Base-by-base conservation (phyloP, 2,888 invertebrate species). In the Slavum lentiscoides region DNA sequence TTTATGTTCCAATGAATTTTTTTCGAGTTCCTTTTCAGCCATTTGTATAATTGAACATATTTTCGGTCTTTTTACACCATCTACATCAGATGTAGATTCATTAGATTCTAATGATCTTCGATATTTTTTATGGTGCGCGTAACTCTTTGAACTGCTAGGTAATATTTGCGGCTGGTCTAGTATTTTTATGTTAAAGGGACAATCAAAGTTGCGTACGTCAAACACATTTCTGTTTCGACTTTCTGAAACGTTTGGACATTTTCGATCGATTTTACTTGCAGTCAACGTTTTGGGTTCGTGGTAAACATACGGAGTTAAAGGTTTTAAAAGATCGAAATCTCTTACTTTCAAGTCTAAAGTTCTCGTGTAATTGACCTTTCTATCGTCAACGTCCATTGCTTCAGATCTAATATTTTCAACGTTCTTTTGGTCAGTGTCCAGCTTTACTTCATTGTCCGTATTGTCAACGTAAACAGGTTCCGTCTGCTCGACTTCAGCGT, bases 301-400 rank as follows among this genome's bases (percentile, higher is more conserved):
- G 13, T 23, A 9, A 21, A 23, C 11, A 53, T 49, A 49, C 1
- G 13, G 3, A 13, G 17, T 8, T 19, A 69, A 9, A 15, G 74
- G 74, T 53, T 74, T 74, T n/a, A 64, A 64, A 37, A 64, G 53
- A 30, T 74, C 30, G 30, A 74, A 2, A 15, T 74, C n/a, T 5
- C 13, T 62, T 30, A n/a, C 15, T 64, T 64, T 72, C 17, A 19
- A 4, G 23, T 11, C 43, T 1, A 11, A 2, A 23, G 23, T n/a
- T 64, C 5, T 74, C 37, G 6, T 15, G 19, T 37, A 13, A n/a
- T 74, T 21, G 21, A 39, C 66, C 17, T 66, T 74, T 58, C 19
- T 43, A 39, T 66, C 74, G 5, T 13, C 53, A 23, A 43, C 21
- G 17, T 59, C 43, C 21, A 49, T 62, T n/a, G 13, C 2, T n/a